Conservation (phyloP, 2,113 vertebrate genomes). For the Piprites chloris region DNA sequence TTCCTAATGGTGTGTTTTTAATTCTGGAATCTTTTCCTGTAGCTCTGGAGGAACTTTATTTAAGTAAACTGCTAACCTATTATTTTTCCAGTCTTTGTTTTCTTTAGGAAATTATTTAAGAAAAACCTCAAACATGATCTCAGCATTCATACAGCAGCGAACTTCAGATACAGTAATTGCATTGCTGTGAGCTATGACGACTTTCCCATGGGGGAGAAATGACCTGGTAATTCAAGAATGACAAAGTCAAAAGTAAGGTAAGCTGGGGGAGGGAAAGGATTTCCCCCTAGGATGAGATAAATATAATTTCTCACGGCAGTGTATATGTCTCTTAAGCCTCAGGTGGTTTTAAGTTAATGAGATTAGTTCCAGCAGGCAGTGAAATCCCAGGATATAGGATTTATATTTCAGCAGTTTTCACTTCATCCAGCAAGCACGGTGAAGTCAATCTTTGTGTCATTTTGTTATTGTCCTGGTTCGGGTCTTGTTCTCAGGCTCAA, state of each 20-base stretch:
- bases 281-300: slow-evolving; percentile 53
- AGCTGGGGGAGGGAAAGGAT: slow-evolving; percentile 33
- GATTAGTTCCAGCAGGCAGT: slow-evolving; percentile 62
- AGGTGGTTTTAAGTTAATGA: slow-evolving; percentile 68
- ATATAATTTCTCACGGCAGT: slow-evolving; percentile 68
- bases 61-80: background rate
- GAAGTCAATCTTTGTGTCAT: slow-evolving; percentile 56
- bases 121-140: background rate
- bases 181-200: slow-evolving; percentile 25
- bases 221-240: slow-evolving; percentile 49
- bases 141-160: background rate
- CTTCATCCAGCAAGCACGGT: slow-evolving; percentile 48
- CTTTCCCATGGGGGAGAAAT: slow-evolving; percentile 47
- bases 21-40: background rate
- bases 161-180: slow-evolving; percentile 30
- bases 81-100: slow-evolving; percentile 29
- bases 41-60: background rate
- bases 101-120: slow-evolving; percentile 35
- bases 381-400: slow-evolving; percentile 60
- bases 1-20: background rate
- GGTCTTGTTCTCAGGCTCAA: slow-evolving; percentile 48
- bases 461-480: slow-evolving; percentile 48
- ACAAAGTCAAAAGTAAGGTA: slow-evolving; percentile 60
- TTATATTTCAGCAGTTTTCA: slow-evolving; percentile 67
- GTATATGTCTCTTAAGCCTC: slow-evolving; percentile 63